A percentile compares a stretch with the other conserved stretches of the same genome.
phyloP scores from a whole-genome alignment of 1,140 invertebrate species.

The Piezodorus guildinii region DNA sequence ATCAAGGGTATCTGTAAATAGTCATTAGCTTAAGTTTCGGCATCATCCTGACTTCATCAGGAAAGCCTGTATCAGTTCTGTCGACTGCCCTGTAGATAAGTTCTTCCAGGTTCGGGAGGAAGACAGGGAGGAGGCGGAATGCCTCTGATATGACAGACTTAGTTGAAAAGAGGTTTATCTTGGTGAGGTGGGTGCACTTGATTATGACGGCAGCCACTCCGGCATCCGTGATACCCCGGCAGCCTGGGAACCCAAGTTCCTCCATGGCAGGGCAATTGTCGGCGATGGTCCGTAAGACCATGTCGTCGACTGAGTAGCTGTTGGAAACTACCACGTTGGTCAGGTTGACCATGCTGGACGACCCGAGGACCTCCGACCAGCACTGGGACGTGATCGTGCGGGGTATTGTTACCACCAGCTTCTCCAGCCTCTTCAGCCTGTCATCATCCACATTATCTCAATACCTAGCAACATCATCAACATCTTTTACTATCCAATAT shows the following conservation, averaged over 20 bases:
- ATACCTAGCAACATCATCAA: neutral
- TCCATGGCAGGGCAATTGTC: neutral
- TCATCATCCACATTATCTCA: neutral
- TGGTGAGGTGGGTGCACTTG: neutral
- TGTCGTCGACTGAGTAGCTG: constrained; percentile 14
- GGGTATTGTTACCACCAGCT: constrained; percentile 17
- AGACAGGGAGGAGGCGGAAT: constrained; percentile 12
- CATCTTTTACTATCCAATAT: neutral
- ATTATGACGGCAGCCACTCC: constrained; percentile 1
- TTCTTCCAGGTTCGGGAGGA: constrained; percentile 1
- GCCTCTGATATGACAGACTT: constrained; percentile 4
- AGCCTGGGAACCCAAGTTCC: constrained; percentile 6
- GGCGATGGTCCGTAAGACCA: neutral
- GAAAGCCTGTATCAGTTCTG: neutral
- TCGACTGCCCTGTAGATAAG: constrained; percentile 18
- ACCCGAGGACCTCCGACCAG: constrained; percentile 1
- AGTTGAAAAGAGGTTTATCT: constrained; percentile 17
- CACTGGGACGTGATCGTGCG: constrained; percentile 3
- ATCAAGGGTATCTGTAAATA: constrained; percentile 11
- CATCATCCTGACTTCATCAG: neutral
- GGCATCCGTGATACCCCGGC: neutral
- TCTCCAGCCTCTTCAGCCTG: constrained; percentile 1
- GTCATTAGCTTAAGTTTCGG: neutral
- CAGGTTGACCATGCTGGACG: neutral
- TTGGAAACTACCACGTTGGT: neutral